Conservation (phyloP, 2,113 vertebrate species). For the Dasypus novemcinctus region DNA sequence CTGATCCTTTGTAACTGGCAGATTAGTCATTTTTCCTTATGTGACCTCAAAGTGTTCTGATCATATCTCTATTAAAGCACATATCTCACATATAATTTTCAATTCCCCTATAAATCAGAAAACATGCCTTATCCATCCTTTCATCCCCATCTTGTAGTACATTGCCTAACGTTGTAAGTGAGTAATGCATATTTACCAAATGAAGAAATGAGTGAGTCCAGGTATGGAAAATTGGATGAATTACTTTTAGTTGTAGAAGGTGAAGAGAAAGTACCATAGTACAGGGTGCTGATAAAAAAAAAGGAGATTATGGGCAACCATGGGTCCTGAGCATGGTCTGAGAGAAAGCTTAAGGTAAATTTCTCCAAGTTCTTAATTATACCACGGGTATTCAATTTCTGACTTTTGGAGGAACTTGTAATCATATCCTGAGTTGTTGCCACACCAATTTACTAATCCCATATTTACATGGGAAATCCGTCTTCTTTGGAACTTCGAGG, state of each 20-base stretch:
- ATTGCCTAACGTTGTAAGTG: neutral
- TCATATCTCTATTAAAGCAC: neutral
- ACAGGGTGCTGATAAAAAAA: neutral
- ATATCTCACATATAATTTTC: neutral
- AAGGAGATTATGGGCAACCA: no score
- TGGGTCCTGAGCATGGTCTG: no score
- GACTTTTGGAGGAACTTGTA: neutral
- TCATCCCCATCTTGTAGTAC: neutral
- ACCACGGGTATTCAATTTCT: no score
- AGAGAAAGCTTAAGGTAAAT: no score
- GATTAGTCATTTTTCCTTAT: neutral
- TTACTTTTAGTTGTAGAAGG: neutral
- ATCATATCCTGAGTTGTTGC: neutral
- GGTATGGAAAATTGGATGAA: neutral
- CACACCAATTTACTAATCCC: neutral
- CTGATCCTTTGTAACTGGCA: neutral
- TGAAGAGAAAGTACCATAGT: neutral
- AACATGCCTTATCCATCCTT: neutral
- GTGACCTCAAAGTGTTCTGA: neutral
- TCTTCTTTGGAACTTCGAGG: neutral
- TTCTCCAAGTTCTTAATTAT: no score
- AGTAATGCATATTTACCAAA: neutral
- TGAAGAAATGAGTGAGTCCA: neutral
- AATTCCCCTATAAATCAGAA: neutral
- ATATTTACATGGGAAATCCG: neutral